Evolutionary conservation across 2,888 invertebrate genomes (phyloP).

Genomic region (Glaucopsyche alexis): DNA sequence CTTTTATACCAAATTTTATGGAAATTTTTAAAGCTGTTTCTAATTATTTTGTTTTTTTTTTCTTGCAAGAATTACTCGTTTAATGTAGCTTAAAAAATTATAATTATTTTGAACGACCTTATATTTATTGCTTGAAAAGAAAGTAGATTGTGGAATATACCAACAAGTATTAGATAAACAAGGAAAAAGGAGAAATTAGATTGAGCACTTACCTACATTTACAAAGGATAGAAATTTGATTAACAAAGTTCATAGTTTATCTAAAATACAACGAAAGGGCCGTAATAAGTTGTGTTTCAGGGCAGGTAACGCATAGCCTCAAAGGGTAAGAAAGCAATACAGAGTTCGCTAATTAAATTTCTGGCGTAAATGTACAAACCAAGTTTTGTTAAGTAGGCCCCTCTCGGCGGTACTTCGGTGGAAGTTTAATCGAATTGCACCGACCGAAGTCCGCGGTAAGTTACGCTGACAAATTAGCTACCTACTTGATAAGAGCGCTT

Average conservation of each 20-base stretch:
- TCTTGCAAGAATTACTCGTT: no score
- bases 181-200: neutral
- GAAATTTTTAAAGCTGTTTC: no score
- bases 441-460: constrained; percentile 60
- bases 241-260: constrained; percentile 16
- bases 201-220: neutral
- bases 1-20: no score
- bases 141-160: no score
- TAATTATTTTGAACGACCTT: no score
- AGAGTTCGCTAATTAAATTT: constrained; percentile 73
- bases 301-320: constrained; percentile 41
- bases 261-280: constrained; percentile 36
- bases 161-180: no score
- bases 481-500: constrained; percentile 46
- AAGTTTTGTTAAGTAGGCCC: constrained; percentile 67
- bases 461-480: constrained; percentile 75
- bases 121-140: no score
- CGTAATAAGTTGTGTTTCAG: constrained; percentile 35
- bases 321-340: constrained; percentile 47
- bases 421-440: constrained; percentile 78
- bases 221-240: neutral
- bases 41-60: no score
- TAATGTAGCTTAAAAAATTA: no score
- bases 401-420: constrained; percentile 61
- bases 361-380: constrained; percentile 61